Conservation (phyloP, 2,888 invertebrate genomes). For the Elysia crispata region DNA sequence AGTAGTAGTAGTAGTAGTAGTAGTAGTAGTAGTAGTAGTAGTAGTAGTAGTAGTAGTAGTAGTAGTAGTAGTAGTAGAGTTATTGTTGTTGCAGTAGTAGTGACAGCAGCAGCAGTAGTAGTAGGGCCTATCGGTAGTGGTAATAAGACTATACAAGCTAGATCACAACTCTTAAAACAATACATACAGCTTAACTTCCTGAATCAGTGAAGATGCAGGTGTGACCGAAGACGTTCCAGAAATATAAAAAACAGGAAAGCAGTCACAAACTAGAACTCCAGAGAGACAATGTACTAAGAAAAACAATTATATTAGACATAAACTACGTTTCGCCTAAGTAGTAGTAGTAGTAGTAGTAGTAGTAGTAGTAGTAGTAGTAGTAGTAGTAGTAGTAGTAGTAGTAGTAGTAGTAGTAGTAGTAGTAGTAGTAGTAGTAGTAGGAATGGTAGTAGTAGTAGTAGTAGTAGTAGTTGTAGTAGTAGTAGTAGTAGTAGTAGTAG, state of each 20-base stretch:
- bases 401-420: neutral
- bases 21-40: constrained; percentile 4
- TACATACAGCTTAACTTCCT: neutral
- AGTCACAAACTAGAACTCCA: neutral
- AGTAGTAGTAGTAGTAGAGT: constrained; percentile 9
- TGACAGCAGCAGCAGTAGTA: neutral
- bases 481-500: neutral
- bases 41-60: constrained; percentile 9
- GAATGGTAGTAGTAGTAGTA: too few relatives aligned
- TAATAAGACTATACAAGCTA: too few relatives aligned
- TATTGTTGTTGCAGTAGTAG: too few relatives aligned
- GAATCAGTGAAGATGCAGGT: neutral
- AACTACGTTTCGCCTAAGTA: neutral
- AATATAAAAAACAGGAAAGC: too few relatives aligned
- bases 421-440: too few relatives aligned
- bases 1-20: constrained; percentile 9
- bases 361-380: neutral
- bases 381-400: neutral
- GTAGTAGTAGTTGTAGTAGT: neutral
- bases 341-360: constrained; percentile 10
- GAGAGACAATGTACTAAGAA: too few relatives aligned
- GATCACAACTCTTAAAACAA: too few relatives aligned
- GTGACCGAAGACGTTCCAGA: too few relatives aligned
- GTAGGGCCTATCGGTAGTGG: too few relatives aligned
- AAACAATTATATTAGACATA: too few relatives aligned